These are phyloP conservation scores for Ptychochromis oligacanthus DNA, from an alignment of 2,113 vertebrate genomes.

Conservation along the genomic window DNA sequence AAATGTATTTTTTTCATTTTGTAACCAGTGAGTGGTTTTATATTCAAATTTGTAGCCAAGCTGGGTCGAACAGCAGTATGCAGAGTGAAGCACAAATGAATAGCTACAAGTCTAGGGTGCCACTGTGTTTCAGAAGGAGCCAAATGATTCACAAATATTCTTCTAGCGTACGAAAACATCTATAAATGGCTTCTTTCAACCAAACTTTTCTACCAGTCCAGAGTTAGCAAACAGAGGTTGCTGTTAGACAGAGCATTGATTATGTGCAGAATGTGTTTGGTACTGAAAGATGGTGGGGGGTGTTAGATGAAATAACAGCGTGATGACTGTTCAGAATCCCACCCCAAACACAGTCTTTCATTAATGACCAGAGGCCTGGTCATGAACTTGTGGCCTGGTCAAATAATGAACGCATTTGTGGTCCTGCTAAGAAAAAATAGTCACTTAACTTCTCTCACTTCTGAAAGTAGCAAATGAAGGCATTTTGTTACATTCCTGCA, in stretches of 20 bases:
- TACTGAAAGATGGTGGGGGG: slow-evolving; percentile 64
- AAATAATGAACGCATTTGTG: slow-evolving; percentile 73
- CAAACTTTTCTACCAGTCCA: slow-evolving; percentile 58
- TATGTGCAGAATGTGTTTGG: slow-evolving; percentile 74
- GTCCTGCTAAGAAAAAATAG: slow-evolving; percentile 27
- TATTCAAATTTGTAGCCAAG: slow-evolving; percentile 9
- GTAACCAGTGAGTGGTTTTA: background rate
- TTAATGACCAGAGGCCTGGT: slow-evolving; percentile 69
- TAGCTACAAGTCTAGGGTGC: slow-evolving; percentile 16
- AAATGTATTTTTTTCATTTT: background rate
- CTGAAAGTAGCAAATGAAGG: slow-evolving; percentile 55
- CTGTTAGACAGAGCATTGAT: slow-evolving; percentile 70
- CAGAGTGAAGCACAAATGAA: background rate
- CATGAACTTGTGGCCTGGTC: slow-evolving; percentile 69
- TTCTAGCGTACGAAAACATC: slow-evolving; percentile 55
- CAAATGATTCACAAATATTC: slow-evolving; percentile 67
- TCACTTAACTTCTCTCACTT: slow-evolving; percentile 45
- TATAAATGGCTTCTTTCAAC: slow-evolving; percentile 71
- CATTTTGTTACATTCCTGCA: slow-evolving; percentile 33
- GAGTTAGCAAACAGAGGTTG: slow-evolving; percentile 70
- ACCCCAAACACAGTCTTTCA: slow-evolving; percentile 67
- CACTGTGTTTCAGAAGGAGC: slow-evolving; percentile 46
- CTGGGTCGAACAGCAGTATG: background rate
- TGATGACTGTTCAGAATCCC: slow-evolving; percentile 70
- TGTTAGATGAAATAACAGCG: slow-evolving; percentile 71